Conservation (phyloP, 1,140 invertebrate genomes). For the Antheraea mylitta region DNA sequence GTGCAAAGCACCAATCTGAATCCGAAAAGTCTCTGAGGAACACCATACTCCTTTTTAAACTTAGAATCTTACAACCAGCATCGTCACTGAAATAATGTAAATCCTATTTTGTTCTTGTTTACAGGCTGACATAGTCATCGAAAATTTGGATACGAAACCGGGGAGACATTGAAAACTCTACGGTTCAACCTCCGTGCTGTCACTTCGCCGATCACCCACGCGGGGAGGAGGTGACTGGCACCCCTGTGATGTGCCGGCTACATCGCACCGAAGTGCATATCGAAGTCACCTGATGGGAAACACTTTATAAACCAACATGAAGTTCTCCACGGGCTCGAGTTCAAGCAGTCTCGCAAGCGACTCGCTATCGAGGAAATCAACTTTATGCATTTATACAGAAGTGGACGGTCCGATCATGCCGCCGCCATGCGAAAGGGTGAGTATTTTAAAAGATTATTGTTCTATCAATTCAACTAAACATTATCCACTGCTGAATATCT, state of each 20-base stretch:
- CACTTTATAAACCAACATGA: constrained; percentile 55
- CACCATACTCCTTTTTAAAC: too few species aligned
- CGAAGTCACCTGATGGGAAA: constrained; percentile 64
- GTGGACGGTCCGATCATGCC: constrained; percentile 50
- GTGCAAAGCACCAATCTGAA: too few species aligned
- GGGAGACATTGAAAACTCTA: neutral
- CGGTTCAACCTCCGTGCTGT: constrained; percentile 5
- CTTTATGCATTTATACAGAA: constrained; percentile 78
- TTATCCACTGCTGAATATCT: too few species aligned
- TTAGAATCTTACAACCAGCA: too few species aligned
- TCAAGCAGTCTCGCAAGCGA: constrained; percentile 78
- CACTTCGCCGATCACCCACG: constrained; percentile 6
- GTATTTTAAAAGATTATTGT: constrained; percentile 18
- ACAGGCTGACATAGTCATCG: constrained; percentile 44
- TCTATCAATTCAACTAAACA: neutral
- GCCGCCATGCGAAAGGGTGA: constrained; percentile 65
- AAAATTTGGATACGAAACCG: neutral
- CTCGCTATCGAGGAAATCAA: constrained; percentile 78
- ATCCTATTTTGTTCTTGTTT: constrained; percentile 16
- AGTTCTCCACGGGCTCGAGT: constrained; percentile 78
- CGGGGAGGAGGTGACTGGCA: constrained; percentile 25
- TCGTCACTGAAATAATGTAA: too few species aligned
- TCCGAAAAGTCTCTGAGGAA: too few species aligned
- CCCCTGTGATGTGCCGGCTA: constrained; percentile 69
- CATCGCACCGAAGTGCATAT: constrained; percentile 60